Evolutionary conservation across 1,140 invertebrate genomes (phyloP), one percentile per base, ranked within the genome.

Genomic region (Zaprionus kolodkinae): DNA sequence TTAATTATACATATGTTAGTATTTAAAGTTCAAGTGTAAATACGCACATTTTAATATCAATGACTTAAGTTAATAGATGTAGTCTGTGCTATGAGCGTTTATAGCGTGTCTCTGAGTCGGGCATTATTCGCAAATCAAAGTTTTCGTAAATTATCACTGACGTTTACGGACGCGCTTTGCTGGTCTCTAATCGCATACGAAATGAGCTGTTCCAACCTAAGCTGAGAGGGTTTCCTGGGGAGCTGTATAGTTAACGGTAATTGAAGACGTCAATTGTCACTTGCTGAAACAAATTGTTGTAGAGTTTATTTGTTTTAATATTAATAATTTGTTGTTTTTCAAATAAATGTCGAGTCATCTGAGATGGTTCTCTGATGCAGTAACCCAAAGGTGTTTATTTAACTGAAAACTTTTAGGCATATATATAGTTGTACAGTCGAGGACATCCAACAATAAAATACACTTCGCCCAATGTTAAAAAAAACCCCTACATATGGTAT

Each of bases 101-200:
- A n/a, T 15, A 63, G 66, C 27, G 57, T 48, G 62, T 38, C 12
- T 27, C 2, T 2, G 1, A 6, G 40, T 63, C 30, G 57, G 5
- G 4, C 13, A 15, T n/a, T 10, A 15, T 36, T 56, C 12, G 6
- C 9, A 9, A 15, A 6, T 5, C 0, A 5, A 36, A 57, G 9
- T 12, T 21, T 73, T 78, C 56, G 62, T 69, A 68, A 81, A 85
- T 81, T 89, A 74, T 79, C 78, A 78, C 81, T 88, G 85, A 89
- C 85, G 81, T 85, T 81, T 61, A 43, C 84, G 85, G 85, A 88
- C 80, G 78, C 84, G 85, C 70, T 84, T 78, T 67, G 70, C 25
- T 81, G 75, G 27, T 79, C 76, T 81, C 72, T 72, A 76, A 70
- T 67, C 36, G 66, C 74, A 71, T 35, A 73, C 56, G 67, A 71